phyloP scores from a whole-genome alignment of 2,113 vertebrate genomes.

The Tympanuchus pallidicinctus region DNA sequence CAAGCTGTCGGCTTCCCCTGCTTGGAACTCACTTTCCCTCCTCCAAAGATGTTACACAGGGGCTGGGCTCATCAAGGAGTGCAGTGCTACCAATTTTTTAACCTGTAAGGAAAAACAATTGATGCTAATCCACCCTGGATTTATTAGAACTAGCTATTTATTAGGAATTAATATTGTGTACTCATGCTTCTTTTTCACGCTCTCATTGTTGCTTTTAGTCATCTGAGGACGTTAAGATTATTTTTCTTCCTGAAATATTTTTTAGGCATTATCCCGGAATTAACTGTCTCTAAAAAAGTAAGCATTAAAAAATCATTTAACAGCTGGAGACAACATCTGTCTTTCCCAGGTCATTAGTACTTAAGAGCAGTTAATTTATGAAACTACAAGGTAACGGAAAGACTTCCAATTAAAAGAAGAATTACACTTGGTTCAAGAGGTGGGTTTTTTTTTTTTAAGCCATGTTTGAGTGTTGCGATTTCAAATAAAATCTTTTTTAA shows the following conservation, averaged over 20 bases:
- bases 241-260: not conserved
- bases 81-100: not conserved
- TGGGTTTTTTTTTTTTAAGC: too few relatives aligned
- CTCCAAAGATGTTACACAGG: rapidly evolving
- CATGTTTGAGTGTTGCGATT: not conserved
- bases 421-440: not conserved
- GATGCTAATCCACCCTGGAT: not conserved
- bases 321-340: constrained; percentile 71
- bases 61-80: rapidly evolving
- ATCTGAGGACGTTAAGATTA: not conserved
- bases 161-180: not conserved
- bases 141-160: not conserved
- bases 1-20: not conserved
- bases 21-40: not conserved
- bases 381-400: not conserved
- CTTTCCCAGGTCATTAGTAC: constrained; percentile 56
- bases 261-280: constrained; percentile 34
- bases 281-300: constrained; percentile 29
- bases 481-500: not conserved
- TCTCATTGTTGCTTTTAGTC: not conserved
- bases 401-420: not conserved
- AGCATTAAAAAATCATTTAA: constrained; percentile 55
- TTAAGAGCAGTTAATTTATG: constrained; percentile 60
- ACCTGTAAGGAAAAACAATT: rapidly evolving
- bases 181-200: not conserved